Evolutionary conservation across 2,113 vertebrate genomes (phyloP), one percentile per base, ranked within the genome.

Genomic region (Cryptomyrus ogoouensis): DNA sequence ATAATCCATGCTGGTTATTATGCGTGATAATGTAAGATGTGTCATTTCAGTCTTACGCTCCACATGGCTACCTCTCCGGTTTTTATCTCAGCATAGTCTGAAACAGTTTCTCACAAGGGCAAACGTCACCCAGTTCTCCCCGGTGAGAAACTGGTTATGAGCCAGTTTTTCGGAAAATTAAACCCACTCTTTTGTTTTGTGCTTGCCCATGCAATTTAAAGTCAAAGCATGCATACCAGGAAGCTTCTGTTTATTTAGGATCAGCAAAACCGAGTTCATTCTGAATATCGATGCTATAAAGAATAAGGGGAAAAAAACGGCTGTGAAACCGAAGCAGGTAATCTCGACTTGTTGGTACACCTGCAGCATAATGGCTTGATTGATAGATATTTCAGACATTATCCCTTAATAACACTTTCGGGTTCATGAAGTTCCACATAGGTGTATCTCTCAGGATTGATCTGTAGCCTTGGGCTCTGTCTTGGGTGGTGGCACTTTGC

Each of bases 371-470:
- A 84, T 47, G 44, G 83, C 44, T 84, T 84, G 39, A 46, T 84
- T 84, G 42, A 84, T 84, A 47, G 83, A 46, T 39, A 47, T 84
- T 84, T 84, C 44, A 84, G 35, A 46, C 83, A 46, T 44, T 47
- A 84, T 84, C 83, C 83, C 83, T 46, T 84, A 84, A 84, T 84
- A 42, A 84, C 44, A 84, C 83, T 47, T 47, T 84, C 44, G 8
- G 24, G 83, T 84, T 46, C 49, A 53, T 87, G 31, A 47, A 50
- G n/a, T 49, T 19, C 4, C n/a, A 12, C 21, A 27, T 35, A 53
- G 46, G 84, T 53, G 46, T 52, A 19, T n/a, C 46, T 27, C 27
- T 53, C 49, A 52, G 84, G 50, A 53, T 35, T 87, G 84, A 87
- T 87, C 46, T 31, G 24, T 12, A 19, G 84, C 84, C 49, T 87